A percentile compares a stretch with the other conserved stretches of the same genome.
Evolutionary conservation across 2,113 vertebrate species (phyloP).

Genomic region (Osmerus eperlanus): DNA sequence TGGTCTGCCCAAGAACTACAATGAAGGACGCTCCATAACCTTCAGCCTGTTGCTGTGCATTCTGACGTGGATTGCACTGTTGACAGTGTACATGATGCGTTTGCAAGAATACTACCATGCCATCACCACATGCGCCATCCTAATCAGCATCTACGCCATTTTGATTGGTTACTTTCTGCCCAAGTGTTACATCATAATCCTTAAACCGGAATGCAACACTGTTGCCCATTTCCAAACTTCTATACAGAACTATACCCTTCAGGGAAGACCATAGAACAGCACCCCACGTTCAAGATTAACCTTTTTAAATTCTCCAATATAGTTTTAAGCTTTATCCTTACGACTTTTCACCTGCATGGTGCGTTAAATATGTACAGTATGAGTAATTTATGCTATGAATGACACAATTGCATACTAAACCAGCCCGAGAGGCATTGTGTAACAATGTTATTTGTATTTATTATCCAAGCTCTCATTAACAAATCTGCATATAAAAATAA

Average conservation of each 20-base stretch:
- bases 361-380: neutral
- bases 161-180: constrained; percentile 69
- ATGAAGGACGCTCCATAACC: constrained; percentile 72
- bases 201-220: constrained; percentile 64
- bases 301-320: no score
- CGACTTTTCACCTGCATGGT: no score
- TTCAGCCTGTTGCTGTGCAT: constrained; percentile 70
- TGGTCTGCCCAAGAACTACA: constrained; percentile 75
- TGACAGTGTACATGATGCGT: constrained; percentile 41
- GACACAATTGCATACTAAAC: neutral
- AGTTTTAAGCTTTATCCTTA: no score
- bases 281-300: no score
- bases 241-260: constrained; percentile 66
- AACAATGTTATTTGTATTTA: neutral
- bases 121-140: constrained; percentile 18
- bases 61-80: constrained; percentile 53
- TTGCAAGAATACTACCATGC: constrained; percentile 30
- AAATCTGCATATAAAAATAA: neutral
- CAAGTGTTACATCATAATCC: constrained; percentile 66
- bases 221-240: constrained; percentile 68
- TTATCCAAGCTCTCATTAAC: neutral
- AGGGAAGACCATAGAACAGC: constrained; percentile 1
- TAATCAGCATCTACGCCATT: constrained; percentile 50
- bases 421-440: no score
- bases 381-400: neutral